Conservation (phyloP, 35 echinoderm and acorn worm species). For the Chiridota heheva region DNA sequence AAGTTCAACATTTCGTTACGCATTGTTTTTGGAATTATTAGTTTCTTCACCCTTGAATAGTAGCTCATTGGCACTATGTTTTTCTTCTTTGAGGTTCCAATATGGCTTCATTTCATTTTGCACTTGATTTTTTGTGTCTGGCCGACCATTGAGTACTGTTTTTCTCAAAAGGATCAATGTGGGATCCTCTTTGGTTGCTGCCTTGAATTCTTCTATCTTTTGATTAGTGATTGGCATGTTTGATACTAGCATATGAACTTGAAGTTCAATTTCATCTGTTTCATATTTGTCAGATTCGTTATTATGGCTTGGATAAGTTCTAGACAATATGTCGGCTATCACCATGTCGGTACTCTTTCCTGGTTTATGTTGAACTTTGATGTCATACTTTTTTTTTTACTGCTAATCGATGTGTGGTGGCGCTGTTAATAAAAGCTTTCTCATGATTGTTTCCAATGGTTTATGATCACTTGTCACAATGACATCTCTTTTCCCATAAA, state of each 20-base stretch:
- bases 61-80: slow-evolving; percentile 21
- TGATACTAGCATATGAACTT: too few species aligned
- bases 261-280: too few species aligned
- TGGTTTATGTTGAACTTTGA: too few species aligned
- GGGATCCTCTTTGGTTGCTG: slow-evolving; percentile 17
- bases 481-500: slow-evolving; percentile 19
- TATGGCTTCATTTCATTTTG: neutral
- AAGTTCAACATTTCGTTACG: slow-evolving; percentile 39
- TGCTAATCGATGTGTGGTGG: neutral
- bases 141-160: slow-evolving; percentile 27
- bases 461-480: slow-evolving; percentile 18
- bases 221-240: too few species aligned
- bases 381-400: slow-evolving; percentile 13
- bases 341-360: too few species aligned
- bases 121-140: slow-evolving; percentile 6
- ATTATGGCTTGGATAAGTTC: too few species aligned
- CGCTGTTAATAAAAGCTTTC: neutral
- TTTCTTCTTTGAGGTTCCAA: slow-evolving; percentile 12
- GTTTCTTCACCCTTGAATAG: slow-evolving; percentile 41
- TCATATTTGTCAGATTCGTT: too few species aligned
- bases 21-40: slow-evolving; percentile 21
- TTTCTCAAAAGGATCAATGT: neutral
- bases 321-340: too few species aligned
- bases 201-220: neutral
- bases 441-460: slow-evolving; percentile 4